Evolutionary conservation across 2,888 invertebrate genomes (phyloP), one percentile per base, ranked within the genome.

Genomic region (Stomorhina lunata): DNA sequence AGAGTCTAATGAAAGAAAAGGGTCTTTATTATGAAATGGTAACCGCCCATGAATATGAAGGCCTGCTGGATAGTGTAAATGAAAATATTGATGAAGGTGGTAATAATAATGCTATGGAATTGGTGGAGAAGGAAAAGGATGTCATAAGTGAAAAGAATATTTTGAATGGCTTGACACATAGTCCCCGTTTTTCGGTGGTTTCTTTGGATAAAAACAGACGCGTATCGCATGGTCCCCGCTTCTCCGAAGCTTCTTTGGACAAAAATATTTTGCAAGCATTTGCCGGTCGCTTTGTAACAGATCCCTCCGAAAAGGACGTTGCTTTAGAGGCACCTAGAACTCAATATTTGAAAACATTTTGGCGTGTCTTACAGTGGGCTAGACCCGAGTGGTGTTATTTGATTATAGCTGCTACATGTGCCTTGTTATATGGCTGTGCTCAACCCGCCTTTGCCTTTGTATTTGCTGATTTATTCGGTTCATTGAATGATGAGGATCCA

Each of bases 401-500:
- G 86, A 71, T 94, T 1, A 87, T 93, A 0, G 95, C 95, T 0
- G 92, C 94, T 0, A 71, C 95, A 1, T 94, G 95, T 0, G 94
- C 96, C 0, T 89, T 94, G 0, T 91, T 93, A 7, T 94, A 95
- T 2, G 96, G 96, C 0, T 92, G 94, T 0, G 93, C 95, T 0
- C 95, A 95, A 87, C 96, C 96, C 0, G 93, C 93, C 5, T 96
- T 95, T 87, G 94, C 96, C 0, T 92, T 96, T 0, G 92, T 96
- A 4, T 96, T 96, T 86, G 96, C 96, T 48, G 95, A 96, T 88
- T 94, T 95, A 5, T 95, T 95, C 86, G 94, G 93, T 92, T 94
- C 95, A 83, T 92, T 96, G 85, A 93, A 95, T 3, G 90, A 92
- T 73, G 89, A 92, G 0, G 93, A 95, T 84, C 92, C 91, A 9